These are phyloP conservation scores for Lithophane socia DNA, from an alignment of 2,888 invertebrate species.

Conservation along the genomic window DNA sequence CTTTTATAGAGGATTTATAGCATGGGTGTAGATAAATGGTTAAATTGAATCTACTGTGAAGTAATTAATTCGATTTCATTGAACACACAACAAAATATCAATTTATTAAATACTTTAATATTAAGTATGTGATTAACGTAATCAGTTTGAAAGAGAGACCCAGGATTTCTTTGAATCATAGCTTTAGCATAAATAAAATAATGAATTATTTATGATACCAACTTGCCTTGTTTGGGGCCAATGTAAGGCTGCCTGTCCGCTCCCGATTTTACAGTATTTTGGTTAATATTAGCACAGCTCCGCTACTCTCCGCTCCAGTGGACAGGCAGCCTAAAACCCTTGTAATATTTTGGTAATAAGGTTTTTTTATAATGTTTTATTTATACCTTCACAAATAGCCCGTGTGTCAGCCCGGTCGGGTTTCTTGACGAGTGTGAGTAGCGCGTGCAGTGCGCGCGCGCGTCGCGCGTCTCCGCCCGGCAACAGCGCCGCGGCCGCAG, in stretches of 20 bases:
- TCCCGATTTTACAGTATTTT: too few species aligned
- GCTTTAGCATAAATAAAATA: too few species aligned
- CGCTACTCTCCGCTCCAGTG: too few species aligned
- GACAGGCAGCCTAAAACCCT: background rate
- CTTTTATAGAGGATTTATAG: too few species aligned
- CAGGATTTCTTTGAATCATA: background rate
- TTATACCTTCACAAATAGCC: slow-evolving; percentile 82
- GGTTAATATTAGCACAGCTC: too few species aligned
- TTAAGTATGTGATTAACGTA: background rate
- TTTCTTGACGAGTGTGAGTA: slow-evolving; percentile 85
- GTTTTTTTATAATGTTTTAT: background rate
- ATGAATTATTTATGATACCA: too few species aligned
- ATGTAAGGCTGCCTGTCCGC: background rate
- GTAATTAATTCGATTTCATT: background rate
- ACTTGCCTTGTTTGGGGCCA: background rate
- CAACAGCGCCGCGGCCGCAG: slow-evolving; percentile 78
- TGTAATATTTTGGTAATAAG: background rate
- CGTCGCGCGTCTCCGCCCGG: slow-evolving; percentile 77
- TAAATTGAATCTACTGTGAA: background rate
- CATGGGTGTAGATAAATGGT: too few species aligned
- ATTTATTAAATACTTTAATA: background rate
- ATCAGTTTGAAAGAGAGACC: background rate
- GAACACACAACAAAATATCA: background rate
- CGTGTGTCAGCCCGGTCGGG: slow-evolving; percentile 82
- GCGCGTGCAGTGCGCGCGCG: slow-evolving; percentile 79